phyloP scores from a whole-genome alignment of 2,113 vertebrate genomes.

The Chloropsis cyanopogon region DNA sequence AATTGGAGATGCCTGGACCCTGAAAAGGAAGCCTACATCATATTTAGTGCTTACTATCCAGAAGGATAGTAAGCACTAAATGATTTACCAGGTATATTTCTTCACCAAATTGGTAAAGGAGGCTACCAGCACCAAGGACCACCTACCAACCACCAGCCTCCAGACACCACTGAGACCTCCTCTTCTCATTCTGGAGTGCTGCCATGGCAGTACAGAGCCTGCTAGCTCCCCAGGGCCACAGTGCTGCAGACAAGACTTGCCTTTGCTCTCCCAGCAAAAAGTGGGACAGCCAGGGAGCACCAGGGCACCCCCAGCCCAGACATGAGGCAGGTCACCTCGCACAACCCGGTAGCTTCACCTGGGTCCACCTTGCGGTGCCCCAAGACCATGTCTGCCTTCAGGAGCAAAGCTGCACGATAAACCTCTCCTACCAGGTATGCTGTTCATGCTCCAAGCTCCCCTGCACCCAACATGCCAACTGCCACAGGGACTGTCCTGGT shows the following conservation, averaged over 20 bases:
- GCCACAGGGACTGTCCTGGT: accelerated
- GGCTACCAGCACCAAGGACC: neutral
- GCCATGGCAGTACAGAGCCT: accelerated
- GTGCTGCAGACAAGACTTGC: neutral
- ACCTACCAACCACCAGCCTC: neutral
- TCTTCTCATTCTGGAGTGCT: neutral
- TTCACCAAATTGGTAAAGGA: neutral
- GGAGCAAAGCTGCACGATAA: accelerated
- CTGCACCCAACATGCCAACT: accelerated
- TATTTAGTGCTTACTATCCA: neutral
- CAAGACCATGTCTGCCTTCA: accelerated
- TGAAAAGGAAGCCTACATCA: neutral
- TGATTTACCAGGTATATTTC: neutral
- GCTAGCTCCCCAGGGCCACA: accelerated
- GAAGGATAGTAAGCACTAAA: neutral
- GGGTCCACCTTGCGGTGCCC: neutral
- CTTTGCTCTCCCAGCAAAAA: neutral
- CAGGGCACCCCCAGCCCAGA: neutral
- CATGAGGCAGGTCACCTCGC: neutral
- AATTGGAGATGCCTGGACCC: neutral
- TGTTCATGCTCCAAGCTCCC: neutral
- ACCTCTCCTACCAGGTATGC: accelerated
- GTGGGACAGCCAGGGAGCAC: neutral
- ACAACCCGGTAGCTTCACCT: accelerated
- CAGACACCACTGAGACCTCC: neutral